phyloP scores from a whole-genome alignment of 2,888 invertebrate genomes.

The Spatulosminthurus flaviceps region DNA sequence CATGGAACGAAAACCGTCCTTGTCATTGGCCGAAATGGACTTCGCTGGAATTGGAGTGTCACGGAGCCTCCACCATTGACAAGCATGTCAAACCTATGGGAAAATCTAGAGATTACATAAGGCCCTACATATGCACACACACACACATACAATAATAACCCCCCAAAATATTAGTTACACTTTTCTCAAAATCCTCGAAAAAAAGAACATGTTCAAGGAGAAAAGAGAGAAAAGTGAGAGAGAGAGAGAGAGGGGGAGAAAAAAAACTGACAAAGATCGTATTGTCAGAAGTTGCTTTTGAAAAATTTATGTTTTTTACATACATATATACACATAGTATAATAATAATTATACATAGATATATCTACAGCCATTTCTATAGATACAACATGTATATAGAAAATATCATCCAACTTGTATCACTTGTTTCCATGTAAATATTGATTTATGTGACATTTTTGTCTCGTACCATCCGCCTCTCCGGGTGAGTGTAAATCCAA shows the following conservation, averaged over 20 bases:
- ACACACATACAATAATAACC: neutral
- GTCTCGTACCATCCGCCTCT: slow-evolving; percentile 91
- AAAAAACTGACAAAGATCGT: slow-evolving; percentile 1
- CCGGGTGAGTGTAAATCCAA: slow-evolving; percentile 94
- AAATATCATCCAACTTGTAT: neutral
- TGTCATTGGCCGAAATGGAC: slow-evolving; percentile 88
- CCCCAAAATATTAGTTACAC: slow-evolving; percentile 11
- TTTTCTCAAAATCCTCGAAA: neutral
- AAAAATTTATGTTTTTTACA: neutral
- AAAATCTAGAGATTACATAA: neutral
- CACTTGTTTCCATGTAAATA: neutral
- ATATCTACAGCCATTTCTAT: too few species aligned
- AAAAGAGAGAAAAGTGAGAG: neutral
- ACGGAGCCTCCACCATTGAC: slow-evolving; percentile 99
- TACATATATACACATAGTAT: neutral
- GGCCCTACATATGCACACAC: too few species aligned
- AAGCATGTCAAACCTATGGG: slow-evolving; percentile 92
- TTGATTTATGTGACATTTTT: slow-evolving; percentile 32
- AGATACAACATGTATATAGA: too few species aligned
- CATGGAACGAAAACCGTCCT: slow-evolving; percentile 94
- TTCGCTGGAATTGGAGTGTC: slow-evolving; percentile 93
- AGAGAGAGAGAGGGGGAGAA: too few species aligned
- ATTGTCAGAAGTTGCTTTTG: slow-evolving; percentile 2
- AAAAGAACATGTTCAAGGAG: too few species aligned
- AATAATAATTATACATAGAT: too few species aligned